Evolutionary conservation across 2,888 invertebrate genomes (phyloP).

Genomic region (Sarcophaga caerulescens): DNA sequence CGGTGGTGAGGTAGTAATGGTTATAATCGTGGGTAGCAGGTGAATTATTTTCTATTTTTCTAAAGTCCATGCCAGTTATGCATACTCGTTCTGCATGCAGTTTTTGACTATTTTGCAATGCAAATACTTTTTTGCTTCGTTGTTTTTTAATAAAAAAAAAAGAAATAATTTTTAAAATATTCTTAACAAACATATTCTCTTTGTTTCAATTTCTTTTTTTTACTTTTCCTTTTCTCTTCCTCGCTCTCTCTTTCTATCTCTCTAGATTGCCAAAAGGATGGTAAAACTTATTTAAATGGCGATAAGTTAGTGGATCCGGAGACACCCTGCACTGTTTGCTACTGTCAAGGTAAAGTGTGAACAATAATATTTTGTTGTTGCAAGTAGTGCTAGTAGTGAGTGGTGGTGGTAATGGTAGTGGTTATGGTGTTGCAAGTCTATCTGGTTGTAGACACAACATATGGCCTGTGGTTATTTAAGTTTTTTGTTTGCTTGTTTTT

Average conservation of each 20-base stretch:
- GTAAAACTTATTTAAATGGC: constrained; percentile 88
- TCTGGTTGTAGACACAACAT: constrained; percentile 25
- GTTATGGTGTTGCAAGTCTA: constrained; percentile 23
- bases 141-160: constrained; percentile 1
- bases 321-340: constrained; percentile 90
- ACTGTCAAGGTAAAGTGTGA: constrained; percentile 84
- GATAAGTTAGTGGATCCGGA: constrained; percentile 87
- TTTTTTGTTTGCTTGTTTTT: constrained; percentile 6
- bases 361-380: constrained; percentile 6
- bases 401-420: not conserved
- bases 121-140: constrained; percentile 32
- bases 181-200: constrained; percentile 12
- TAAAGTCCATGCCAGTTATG: not conserved
- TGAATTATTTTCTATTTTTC: not conserved
- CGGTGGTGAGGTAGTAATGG: too few species aligned
- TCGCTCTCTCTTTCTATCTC: constrained; percentile 69
- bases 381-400: not conserved
- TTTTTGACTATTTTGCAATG: constrained; percentile 73
- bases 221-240: constrained; percentile 41
- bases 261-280: constrained; percentile 89
- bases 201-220: constrained; percentile 12
- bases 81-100: not conserved
- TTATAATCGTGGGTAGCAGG: not conserved
- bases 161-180: constrained; percentile 54
- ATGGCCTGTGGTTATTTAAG: constrained; percentile 30